phyloP scores from a whole-genome alignment of 2,888 invertebrate genomes.

The Taphrorychus bicolor region DNA sequence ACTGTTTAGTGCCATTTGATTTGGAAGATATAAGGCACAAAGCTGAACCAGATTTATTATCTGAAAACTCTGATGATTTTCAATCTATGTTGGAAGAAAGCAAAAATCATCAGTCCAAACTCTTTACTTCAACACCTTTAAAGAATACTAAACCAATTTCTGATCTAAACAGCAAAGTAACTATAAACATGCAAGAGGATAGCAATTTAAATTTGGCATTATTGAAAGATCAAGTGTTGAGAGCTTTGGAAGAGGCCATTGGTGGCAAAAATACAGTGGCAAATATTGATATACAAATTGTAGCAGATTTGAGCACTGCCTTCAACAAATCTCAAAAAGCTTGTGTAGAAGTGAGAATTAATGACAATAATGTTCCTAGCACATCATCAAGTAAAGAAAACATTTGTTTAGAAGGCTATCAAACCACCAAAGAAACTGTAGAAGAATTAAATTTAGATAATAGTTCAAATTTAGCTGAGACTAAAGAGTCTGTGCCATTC shows the following conservation, averaged over 20 bases:
- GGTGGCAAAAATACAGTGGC: constrained; percentile 8
- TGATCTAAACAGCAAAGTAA: no score
- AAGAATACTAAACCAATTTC: constrained; percentile 6
- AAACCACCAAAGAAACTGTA: neutral
- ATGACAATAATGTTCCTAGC: constrained; percentile 12
- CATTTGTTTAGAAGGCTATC: neutral
- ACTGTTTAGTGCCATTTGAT: constrained; percentile 29
- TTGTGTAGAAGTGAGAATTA: constrained; percentile 15
- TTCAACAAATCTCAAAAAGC: constrained; percentile 2
- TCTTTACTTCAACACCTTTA: constrained; percentile 36
- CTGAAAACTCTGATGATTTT: neutral
- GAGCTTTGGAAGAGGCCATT: constrained; percentile 34
- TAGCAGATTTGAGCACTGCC: constrained; percentile 2
- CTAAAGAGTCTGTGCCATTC: no score
- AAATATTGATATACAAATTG: constrained; percentile 34
- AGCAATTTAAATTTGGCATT: constrained; percentile 36
- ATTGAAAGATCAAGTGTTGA: constrained; percentile 34
- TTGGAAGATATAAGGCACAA: constrained; percentile 28
- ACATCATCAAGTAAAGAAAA: constrained; percentile 25
- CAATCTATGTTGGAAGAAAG: neutral
- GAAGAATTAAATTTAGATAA: neutral
- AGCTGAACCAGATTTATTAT: constrained; percentile 14
- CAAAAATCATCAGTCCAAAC: constrained; percentile 11
- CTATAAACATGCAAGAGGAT: constrained; percentile 25
- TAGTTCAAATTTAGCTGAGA: neutral